These are phyloP conservation scores for Hypocryptadius cinnamomeus DNA, from an alignment of 2,113 vertebrate genomes.

Conservation along the genomic window DNA sequence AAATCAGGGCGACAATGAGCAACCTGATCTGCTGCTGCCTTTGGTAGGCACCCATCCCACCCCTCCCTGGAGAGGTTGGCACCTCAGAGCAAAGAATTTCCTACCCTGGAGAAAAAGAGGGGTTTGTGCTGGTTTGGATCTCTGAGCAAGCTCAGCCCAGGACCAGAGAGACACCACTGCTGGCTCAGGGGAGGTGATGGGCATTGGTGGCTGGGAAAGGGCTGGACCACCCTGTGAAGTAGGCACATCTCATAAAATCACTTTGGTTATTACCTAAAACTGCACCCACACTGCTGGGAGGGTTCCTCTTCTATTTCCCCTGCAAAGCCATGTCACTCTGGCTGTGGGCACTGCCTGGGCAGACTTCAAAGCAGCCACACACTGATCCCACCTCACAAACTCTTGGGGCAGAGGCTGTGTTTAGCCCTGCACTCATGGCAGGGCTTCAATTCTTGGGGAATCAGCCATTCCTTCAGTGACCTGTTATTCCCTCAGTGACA, in stretches of 20 bases:
- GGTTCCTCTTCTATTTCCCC: not conserved
- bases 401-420: not conserved
- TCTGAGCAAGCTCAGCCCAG: not conserved
- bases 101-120: not conserved
- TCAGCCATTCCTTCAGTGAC: not conserved
- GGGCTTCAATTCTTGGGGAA: not conserved
- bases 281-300: not conserved
- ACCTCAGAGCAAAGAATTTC: not conserved
- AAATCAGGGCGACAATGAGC: too few relatives aligned
- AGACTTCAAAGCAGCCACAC: not conserved
- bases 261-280: not conserved
- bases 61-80: not conserved
- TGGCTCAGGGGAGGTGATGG: not conserved
- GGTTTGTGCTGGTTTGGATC: not conserved
- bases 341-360: not conserved
- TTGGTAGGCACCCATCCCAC: not conserved
- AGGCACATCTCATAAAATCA: not conserved
- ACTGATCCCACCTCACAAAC: rapidly evolving
- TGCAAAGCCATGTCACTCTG: not conserved
- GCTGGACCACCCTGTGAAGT: not conserved
- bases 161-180: not conserved
- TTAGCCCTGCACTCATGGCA: not conserved
- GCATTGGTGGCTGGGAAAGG: not conserved
- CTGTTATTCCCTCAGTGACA: not conserved
- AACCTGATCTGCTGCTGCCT: not conserved